Conservation (phyloP, 2,113 vertebrate genomes). For the Cololabis saira region DNA sequence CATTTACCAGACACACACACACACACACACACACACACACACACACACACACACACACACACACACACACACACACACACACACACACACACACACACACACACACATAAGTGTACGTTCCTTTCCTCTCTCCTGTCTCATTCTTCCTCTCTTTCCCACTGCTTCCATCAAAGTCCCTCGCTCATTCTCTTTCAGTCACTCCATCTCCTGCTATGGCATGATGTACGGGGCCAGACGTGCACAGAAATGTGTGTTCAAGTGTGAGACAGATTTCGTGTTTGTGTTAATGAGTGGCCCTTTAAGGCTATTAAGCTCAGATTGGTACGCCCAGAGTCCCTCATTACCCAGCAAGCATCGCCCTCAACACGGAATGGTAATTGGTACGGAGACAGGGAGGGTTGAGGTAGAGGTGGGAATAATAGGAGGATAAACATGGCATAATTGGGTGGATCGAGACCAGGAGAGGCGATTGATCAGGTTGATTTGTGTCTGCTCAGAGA, state of each 20-base stretch:
- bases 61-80: slow-evolving; percentile 31
- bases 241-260: slow-evolving; percentile 41
- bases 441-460: slow-evolving; percentile 85
- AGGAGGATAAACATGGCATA: slow-evolving; percentile 79
- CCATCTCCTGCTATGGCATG: slow-evolving; percentile 49
- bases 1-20: slow-evolving; percentile 68
- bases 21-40: slow-evolving; percentile 29
- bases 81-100: slow-evolving; percentile 32
- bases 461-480: slow-evolving; percentile 72
- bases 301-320: slow-evolving; percentile 89
- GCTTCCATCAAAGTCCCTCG: slow-evolving; percentile 23
- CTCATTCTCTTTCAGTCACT: slow-evolving; percentile 52
- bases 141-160: slow-evolving; percentile 41
- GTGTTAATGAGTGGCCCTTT: slow-evolving; percentile 85
- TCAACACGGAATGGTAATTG: slow-evolving; percentile 87
- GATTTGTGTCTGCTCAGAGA: slow-evolving; percentile 80
- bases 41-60: slow-evolving; percentile 21
- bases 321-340: slow-evolving; percentile 88
- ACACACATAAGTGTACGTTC: slow-evolving; percentile 11
- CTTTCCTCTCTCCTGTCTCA: slow-evolving; percentile 42
- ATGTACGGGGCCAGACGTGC: slow-evolving; percentile 48
- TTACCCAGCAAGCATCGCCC: slow-evolving; percentile 82
- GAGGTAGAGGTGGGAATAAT: slow-evolving; percentile 51
- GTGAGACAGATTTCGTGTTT: slow-evolving; percentile 57
- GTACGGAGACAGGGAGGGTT: slow-evolving; percentile 53